Evolutionary conservation across 2,113 vertebrate species (phyloP), one percentile per base, ranked within the genome.

Genomic region (Synchiropus splendidus): DNA sequence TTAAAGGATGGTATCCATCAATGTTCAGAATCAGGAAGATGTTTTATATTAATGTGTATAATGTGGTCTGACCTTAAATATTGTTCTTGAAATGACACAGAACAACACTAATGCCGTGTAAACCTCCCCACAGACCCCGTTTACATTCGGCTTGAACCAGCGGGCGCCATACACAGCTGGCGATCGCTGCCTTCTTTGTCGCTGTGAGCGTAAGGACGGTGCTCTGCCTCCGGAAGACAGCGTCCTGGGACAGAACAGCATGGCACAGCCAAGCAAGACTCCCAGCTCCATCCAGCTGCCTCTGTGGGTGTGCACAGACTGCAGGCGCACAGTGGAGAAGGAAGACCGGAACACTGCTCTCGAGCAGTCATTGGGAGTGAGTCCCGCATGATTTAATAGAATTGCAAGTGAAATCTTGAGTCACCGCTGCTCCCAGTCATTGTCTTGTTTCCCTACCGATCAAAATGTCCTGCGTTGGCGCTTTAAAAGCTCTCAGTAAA

Each of bases 121-220:
- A 2, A 9, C 31, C 9, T 2, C 42, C 13, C 21, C 54, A n/a
- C 18, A 98, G 92, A 91, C 90, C 31, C 94, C 94, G 0, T 98
- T 98, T 78, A 96, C 89, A n/a, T 98, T 98, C 58, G 92, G 94
- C 69, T 77, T 95, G 81, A 92, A 90, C 69, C 92, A 96, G 55
- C 88, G 91, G 68, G 89, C 91, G 14, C 89, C 92, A 0, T 92
- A 95, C 63, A 89, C 94, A 2, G 86, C 89, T 0, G 90, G 94
- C 4, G 92, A 96, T 67, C 89, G 89, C 65, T 97, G 92, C 78
- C 89, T 97, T 59, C 84, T 97, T 39, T 98, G 94, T 74, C 84
- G 94, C 68, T 91, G 90, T 41, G 91, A 98, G 74, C 87, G 94
- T 1, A 96, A 96, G 67, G 92, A 97, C 73, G 45, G 75, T 32